Evolutionary conservation across 2,113 vertebrate species (phyloP).

Genomic region (Atractosteus spatula): DNA sequence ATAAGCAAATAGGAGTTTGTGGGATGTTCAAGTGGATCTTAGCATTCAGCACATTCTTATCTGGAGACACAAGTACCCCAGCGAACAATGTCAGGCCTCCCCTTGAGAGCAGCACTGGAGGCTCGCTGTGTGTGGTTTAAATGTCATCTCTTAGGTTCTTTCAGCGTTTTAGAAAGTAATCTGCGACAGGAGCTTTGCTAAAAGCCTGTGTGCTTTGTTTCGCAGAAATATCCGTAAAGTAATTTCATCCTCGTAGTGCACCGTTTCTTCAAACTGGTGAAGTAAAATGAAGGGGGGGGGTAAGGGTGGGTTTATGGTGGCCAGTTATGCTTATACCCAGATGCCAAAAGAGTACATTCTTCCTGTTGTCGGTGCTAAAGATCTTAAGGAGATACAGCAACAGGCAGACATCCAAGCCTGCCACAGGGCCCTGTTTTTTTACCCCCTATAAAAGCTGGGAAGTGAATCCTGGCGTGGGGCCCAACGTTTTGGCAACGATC

Average conservation of each 20-base stretch:
- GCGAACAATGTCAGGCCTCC: neutral
- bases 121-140: constrained; percentile 20
- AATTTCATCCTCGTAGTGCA: too few relatives aligned
- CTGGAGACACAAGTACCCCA: neutral
- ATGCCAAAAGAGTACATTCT: constrained; percentile 7
- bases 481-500: constrained; percentile 49
- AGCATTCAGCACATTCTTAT: constrained; percentile 14
- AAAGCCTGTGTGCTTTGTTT: too few relatives aligned
- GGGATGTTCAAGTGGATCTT: constrained; percentile 17
- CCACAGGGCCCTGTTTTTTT: neutral
- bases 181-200: neutral
- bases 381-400: constrained; percentile 19
- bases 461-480: constrained; percentile 62
- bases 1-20: constrained; percentile 3
- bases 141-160: constrained; percentile 26
- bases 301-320: neutral
- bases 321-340: neutral
- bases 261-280: neutral
- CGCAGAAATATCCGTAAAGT: too few relatives aligned
- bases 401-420: constrained; percentile 15
- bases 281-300: neutral
- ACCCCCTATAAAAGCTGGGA: constrained; percentile 63
- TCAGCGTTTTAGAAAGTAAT: constrained; percentile 24
- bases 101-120: constrained; percentile 2
- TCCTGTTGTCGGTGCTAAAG: constrained; percentile 6